These are phyloP conservation scores for Drosophila kohkoa DNA, from an alignment of 1,140 invertebrate genomes.

Conservation along the genomic window DNA sequence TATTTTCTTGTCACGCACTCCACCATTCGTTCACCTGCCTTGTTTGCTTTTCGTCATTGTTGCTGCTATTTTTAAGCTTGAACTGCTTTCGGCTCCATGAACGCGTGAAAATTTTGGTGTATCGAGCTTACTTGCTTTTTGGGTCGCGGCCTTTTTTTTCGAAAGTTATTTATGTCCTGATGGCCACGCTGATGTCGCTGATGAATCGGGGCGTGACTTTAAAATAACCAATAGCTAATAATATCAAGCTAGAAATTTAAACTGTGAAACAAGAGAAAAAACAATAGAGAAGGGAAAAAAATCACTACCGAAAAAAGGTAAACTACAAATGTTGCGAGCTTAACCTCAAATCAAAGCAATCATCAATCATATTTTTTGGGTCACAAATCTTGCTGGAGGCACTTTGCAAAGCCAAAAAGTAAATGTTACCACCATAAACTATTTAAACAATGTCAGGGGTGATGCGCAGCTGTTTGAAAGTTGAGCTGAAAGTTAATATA, in stretches of 20 bases:
- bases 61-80: constrained; percentile 36
- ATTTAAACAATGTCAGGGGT: background rate
- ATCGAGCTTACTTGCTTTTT: background rate
- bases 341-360: constrained; percentile 28
- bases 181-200: constrained; percentile 1
- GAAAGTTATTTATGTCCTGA: constrained; percentile 53
- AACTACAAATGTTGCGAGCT: constrained; percentile 21
- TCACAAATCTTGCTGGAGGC: constrained; percentile 3
- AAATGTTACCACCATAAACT: background rate
- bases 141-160: constrained; percentile 15
- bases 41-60: background rate
- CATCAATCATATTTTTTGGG: constrained; percentile 32
- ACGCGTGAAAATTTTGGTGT: constrained; percentile 31
- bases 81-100: constrained; percentile 38
- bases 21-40: background rate
- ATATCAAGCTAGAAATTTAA: constrained; percentile 22
- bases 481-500: background rate
- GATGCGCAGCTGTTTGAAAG: background rate
- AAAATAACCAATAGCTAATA: constrained; percentile 53
- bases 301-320: background rate
- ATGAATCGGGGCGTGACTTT: constrained; percentile 38
- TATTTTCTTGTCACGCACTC: background rate
- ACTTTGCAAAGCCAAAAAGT: background rate
- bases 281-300: background rate
- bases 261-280: background rate